phyloP scores from a whole-genome alignment of 2,888 invertebrate species.

The Itoplectis maculator region DNA sequence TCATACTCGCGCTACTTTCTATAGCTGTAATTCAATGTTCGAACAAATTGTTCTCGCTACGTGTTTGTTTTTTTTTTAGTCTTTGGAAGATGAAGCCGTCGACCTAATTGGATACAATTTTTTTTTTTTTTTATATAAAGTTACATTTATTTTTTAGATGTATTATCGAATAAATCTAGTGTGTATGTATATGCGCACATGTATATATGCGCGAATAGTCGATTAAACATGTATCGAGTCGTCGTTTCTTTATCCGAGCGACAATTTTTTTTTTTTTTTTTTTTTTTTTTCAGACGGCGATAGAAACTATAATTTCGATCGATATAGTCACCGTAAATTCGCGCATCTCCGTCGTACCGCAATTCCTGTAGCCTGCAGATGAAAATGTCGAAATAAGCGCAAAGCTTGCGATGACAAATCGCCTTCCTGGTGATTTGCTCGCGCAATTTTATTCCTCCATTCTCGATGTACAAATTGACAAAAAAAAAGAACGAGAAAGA shows the following conservation, averaged over 20 bases:
- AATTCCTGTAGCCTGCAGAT: constrained; percentile 68
- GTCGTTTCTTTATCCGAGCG: constrained; percentile 15
- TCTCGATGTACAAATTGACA: too few relatives aligned
- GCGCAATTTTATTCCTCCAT: not conserved
- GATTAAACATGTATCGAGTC: constrained; percentile 29
- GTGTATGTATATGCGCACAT: constrained; percentile 15
- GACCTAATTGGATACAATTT: not conserved
- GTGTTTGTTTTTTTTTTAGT: not conserved
- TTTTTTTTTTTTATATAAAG: constrained; percentile 12
- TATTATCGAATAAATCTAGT: not conserved
- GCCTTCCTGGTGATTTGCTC: constrained; percentile 1
- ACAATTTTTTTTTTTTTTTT: constrained; percentile 5
- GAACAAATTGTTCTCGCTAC: constrained; percentile 26
- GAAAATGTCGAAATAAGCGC: constrained; percentile 45
- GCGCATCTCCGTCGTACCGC: constrained; percentile 46
- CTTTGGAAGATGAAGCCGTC: not conserved
- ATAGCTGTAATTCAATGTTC: constrained; percentile 20
- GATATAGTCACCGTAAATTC: constrained; percentile 34
- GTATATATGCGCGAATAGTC: constrained; percentile 7
- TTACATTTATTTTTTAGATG: constrained; percentile 26
- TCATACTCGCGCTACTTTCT: not conserved
- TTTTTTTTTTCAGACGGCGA: constrained; percentile 19
- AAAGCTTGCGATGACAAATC: constrained; percentile 18
- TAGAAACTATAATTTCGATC: constrained; percentile 38
- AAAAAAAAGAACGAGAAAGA: too few relatives aligned